These are phyloP conservation scores for Habrosyne pyritoides DNA, from an alignment of 2,888 invertebrate genomes.

Conservation along the genomic window DNA sequence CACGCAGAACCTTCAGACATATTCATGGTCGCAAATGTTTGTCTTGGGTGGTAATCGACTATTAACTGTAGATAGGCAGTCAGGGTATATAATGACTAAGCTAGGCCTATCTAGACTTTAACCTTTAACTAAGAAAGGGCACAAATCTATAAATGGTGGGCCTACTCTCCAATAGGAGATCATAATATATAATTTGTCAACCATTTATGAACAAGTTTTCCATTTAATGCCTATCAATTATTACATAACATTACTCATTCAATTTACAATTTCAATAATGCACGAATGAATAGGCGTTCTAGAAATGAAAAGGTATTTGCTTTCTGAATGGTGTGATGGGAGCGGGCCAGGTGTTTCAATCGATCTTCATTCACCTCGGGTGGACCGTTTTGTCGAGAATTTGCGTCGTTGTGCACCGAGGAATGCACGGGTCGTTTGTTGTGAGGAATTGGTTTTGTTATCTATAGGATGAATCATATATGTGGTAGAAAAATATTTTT, in stretches of 20 bases:
- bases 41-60: too few relatives aligned
- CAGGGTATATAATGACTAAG: too few relatives aligned
- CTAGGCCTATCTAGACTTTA: too few relatives aligned
- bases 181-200: not conserved
- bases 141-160: not conserved
- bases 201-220: not conserved
- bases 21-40: too few relatives aligned
- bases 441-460: not conserved
- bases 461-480: too few relatives aligned
- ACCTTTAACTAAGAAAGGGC: too few relatives aligned
- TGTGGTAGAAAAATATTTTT: too few relatives aligned
- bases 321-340: not conserved
- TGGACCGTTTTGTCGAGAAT: not conserved
- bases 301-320: slow-evolving; percentile 1
- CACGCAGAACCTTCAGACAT: too few relatives aligned
- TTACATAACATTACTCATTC: not conserved
- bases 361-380: not conserved
- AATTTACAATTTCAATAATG: slow-evolving; percentile 2
- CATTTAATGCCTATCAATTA: not conserved
- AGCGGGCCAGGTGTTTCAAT: not conserved
- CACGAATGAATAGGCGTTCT: not conserved
- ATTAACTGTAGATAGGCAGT: too few relatives aligned
- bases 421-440: not conserved
- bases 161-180: not conserved
- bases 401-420: not conserved